phyloP scores from a whole-genome alignment of 1,140 invertebrate species.

The Heterodera carotae region DNA sequence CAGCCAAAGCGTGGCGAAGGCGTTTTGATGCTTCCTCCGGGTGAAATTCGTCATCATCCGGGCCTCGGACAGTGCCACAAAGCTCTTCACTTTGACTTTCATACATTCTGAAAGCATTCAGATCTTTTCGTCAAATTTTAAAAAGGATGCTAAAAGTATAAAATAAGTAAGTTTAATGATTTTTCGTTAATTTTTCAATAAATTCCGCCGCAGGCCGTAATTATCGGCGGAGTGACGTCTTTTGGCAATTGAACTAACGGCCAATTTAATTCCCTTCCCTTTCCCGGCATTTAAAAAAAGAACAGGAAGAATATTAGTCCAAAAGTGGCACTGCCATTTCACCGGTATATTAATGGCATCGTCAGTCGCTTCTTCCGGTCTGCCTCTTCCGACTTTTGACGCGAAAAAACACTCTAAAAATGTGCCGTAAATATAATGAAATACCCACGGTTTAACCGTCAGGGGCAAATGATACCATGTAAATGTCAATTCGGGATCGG shows the following conservation, averaged over 20 bases:
- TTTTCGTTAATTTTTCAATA: too few species aligned
- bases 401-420: constrained; percentile 16
- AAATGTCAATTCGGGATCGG: too few species aligned
- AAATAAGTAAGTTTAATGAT: too few species aligned
- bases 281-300: background rate
- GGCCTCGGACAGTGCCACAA: constrained; percentile 49
- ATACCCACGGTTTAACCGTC: too few species aligned
- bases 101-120: constrained; percentile 40
- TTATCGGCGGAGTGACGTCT: too few species aligned
- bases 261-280: background rate
- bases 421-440: background rate
- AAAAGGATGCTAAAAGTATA: too few species aligned
- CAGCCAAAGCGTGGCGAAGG: constrained; percentile 44
- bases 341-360: constrained; percentile 50
- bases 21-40: constrained; percentile 54
- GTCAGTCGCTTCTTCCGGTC: constrained; percentile 43
- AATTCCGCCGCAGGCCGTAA: too few species aligned
- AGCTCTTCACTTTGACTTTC: constrained; percentile 31
- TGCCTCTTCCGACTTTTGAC: constrained; percentile 35
- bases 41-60: constrained; percentile 53
- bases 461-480: too few species aligned
- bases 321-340: background rate
- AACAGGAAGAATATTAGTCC: constrained; percentile 1
- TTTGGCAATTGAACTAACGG: background rate
- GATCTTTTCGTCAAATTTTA: too few species aligned